phyloP scores from a whole-genome alignment of 2,113 vertebrate species.

The Grallaria varia region DNA sequence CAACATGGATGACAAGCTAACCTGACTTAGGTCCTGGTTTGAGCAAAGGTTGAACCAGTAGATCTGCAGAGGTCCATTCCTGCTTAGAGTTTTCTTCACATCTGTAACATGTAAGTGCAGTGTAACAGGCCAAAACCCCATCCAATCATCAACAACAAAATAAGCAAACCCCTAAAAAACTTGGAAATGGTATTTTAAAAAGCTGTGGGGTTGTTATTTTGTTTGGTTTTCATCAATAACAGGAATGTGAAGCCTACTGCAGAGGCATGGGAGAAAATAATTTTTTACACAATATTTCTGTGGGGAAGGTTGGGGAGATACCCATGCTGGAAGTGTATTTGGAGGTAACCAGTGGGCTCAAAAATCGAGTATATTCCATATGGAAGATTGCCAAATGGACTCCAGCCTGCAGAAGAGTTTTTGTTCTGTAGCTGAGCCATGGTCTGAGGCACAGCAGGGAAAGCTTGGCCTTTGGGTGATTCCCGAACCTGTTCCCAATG shows the following conservation, averaged over 20 bases:
- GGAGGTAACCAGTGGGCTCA: background rate
- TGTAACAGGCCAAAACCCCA: background rate
- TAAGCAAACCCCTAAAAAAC: accelerated
- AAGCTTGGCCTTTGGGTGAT: background rate
- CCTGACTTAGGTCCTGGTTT: background rate
- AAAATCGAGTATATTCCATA: background rate
- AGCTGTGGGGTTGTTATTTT: background rate
- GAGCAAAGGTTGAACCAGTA: background rate
- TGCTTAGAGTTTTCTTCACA: background rate
- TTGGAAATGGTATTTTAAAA: background rate
- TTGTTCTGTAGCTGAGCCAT: background rate
- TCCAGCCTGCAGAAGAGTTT: background rate
- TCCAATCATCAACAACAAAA: background rate
- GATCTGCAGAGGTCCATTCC: background rate
- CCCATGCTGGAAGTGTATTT: background rate
- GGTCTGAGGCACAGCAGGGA: background rate
- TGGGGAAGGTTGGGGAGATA: background rate
- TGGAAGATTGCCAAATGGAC: background rate
- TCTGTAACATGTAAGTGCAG: background rate
- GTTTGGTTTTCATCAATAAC: background rate
- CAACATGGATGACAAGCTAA: background rate
- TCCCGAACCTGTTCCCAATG: background rate
- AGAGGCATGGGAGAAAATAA: background rate
- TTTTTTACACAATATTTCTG: background rate
- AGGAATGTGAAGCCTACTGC: background rate